phyloP scores from a whole-genome alignment of 2,797 vertebrate species.

The Aeoliscus strigatus region DNA sequence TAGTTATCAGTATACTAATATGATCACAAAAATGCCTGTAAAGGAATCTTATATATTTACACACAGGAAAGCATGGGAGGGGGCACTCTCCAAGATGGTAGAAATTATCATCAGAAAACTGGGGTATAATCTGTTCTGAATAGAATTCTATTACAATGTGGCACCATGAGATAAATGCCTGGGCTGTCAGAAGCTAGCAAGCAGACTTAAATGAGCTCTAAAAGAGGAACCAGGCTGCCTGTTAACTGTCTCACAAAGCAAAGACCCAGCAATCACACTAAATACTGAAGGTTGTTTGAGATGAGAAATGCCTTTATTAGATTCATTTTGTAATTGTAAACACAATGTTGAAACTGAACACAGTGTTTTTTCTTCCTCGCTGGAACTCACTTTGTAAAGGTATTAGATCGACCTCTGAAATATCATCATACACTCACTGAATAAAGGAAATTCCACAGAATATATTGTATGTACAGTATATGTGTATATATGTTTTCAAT shows the following conservation, averaged over 20 bases:
- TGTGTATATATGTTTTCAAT: too few relatives aligned
- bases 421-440: too few relatives aligned
- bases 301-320: slow-evolving; percentile 48
- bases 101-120: slow-evolving; percentile 73
- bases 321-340: slow-evolving; percentile 36
- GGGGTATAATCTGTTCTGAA: slow-evolving; percentile 70
- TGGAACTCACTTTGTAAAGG: too few relatives aligned
- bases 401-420: too few relatives aligned
- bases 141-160: slow-evolving; percentile 70
- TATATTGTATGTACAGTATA: too few relatives aligned
- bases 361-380: too few relatives aligned
- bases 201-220: slow-evolving; percentile 66
- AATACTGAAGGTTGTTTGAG: slow-evolving; percentile 29
- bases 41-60: slow-evolving; percentile 41
- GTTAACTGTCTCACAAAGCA: slow-evolving; percentile 54
- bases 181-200: slow-evolving; percentile 61
- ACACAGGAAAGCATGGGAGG: slow-evolving; percentile 23
- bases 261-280: slow-evolving; percentile 38
- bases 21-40: slow-evolving; percentile 28
- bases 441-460: too few relatives aligned
- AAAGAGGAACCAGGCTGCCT: slow-evolving; percentile 50
- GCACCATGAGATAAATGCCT: slow-evolving; percentile 62
- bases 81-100: slow-evolving; percentile 50
- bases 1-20: too few relatives aligned
- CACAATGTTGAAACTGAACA: slow-evolving; percentile 1